Base-by-base conservation (phyloP, 2,797 vertebrate species). In the Phylloscopus collybita region DNA sequence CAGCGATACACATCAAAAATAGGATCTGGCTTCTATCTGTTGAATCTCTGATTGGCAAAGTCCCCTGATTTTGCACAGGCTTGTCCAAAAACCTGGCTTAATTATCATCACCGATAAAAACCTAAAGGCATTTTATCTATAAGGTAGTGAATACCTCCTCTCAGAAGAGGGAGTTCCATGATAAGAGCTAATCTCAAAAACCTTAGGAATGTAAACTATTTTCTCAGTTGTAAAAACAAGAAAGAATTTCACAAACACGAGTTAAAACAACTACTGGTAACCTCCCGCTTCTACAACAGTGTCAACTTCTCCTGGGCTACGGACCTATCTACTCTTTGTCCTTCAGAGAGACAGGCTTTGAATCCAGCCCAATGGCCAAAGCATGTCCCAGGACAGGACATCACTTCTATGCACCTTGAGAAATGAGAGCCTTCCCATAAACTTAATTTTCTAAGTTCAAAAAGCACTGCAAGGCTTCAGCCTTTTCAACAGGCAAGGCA, bases 111-210 rank as follows among this genome's bases (percentile, higher is more conserved):
- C 95, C 88, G 94, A 95, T 93, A 93, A 94, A 96, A 73, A 80
- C 57, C 83, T 86, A 72, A 93, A 93, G 91, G 88, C 69, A 90
- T 90, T 92, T 94, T 93, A 95, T 95, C 95, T 95, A 87, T 83
- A 93, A 83, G 92, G 92, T 81, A 82, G 72, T 69, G 84, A 93
- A 90, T 95, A 80, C 80, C 94, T 96, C 71, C 86, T 90, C 87
- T 95, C 90, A 94, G 90, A 94, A 95, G 83, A 75, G 57, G 89
- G 93, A 96, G 93, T 95, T 93, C 91, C 94, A 70, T 57, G 96
- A 96, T 96, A 97, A 97, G 94, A 94, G 82, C 95, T 97, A 97
- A 97, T 97, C 96, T 97, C 92, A 97, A 96, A 96, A 97, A 96
- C 96, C 61, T 60, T 53, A 96, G 94, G 97, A 97, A 97, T 97